Base-by-base conservation (phyloP, 2,888 invertebrate genomes). In the Siphlonurus alternatus region DNA sequence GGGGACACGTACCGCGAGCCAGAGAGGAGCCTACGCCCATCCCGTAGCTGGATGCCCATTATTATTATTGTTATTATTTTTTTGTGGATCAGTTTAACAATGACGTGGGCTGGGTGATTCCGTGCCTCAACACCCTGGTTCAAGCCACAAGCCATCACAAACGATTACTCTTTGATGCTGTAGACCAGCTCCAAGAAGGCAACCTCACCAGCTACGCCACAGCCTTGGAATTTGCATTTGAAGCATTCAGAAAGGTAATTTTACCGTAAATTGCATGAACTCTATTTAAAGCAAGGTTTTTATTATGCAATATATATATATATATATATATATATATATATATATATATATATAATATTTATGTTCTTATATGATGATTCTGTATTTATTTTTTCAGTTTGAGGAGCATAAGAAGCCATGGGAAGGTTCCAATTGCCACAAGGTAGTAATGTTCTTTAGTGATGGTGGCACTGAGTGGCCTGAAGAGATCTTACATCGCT, bases 391-490 rank as follows among this genome's bases (percentile, higher is more conserved):
- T 53, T 62, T 59, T 2, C 63, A 72, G 70, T 72, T 71, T 65
- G 66, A 67, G 15, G 65, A 67, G 59, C 66, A 62, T 24, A 67
- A 70, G 23, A 67, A 70, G 25, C 64, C 68, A 1, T 70, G 71
- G 63, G 71, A 70, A 20, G 77, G 78, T 2, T 73, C 79, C 1
- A 75, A 76, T 61, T 80, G 81, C 67, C 79, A 80, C 71, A 74
- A 76, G 66, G 73, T 80, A 61, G 76, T 81, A 54, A 77, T 81
- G 74, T 70, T 81, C 61, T 74, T 81, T 68, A 81, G 80, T 22
- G 81, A 81, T 70, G 80, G 81, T 2, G 78, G 80, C 18, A 78
- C 79, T 19, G 79, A 80, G 66, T 76, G 75, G 71, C 78, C 80
- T 0, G 73, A 75, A 64, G 75, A 76, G 1, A 74, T 78, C 23